These are phyloP conservation scores for Cephus spinipes DNA, from an alignment of 2,888 invertebrate genomes.

Conservation along the genomic window DNA sequence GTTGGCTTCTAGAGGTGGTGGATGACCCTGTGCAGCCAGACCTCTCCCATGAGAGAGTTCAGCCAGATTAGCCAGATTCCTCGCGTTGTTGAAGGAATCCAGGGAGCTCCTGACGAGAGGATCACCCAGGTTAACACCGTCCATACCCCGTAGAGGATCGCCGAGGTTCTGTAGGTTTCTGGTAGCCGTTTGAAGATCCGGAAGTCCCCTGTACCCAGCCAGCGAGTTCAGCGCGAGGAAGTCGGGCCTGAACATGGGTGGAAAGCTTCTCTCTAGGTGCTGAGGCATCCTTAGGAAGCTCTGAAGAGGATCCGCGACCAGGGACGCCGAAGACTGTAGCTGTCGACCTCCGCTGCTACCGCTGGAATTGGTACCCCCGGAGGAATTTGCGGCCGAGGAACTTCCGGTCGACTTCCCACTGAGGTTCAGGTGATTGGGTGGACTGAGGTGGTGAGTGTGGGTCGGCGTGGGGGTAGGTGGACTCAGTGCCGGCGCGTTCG, in stretches of 20 bases:
- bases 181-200: slow-evolving; percentile 62
- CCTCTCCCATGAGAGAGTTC: slow-evolving; percentile 60
- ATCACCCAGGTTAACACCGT: slow-evolving; percentile 61
- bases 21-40: slow-evolving; percentile 66
- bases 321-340: slow-evolving; percentile 58
- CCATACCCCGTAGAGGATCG: slow-evolving; percentile 62
- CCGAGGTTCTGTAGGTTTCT: slow-evolving; percentile 63
- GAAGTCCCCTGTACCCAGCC: slow-evolving; percentile 58
- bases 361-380: slow-evolving; percentile 62
- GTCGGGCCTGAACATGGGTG: slow-evolving; percentile 65
- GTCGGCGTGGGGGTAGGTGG: slow-evolving; percentile 66
- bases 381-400: slow-evolving; percentile 63
- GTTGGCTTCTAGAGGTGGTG: slow-evolving; percentile 85
- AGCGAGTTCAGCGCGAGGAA: slow-evolving; percentile 60
- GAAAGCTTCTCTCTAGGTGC: slow-evolving; percentile 59
- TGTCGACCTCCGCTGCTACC: slow-evolving; percentile 54
- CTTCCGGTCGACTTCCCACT: slow-evolving; percentile 66
- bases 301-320: slow-evolving; percentile 62
- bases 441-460: slow-evolving; percentile 62
- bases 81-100: slow-evolving; percentile 62
- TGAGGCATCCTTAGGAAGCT: slow-evolving; percentile 63
- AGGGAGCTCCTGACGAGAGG: slow-evolving; percentile 60
- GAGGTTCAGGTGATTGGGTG: slow-evolving; percentile 63
- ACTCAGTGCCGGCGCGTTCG: slow-evolving; percentile 66
- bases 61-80: slow-evolving; percentile 63